Conservation (phyloP, 2,888 invertebrate species). For the Ornithoptera priamus region DNA sequence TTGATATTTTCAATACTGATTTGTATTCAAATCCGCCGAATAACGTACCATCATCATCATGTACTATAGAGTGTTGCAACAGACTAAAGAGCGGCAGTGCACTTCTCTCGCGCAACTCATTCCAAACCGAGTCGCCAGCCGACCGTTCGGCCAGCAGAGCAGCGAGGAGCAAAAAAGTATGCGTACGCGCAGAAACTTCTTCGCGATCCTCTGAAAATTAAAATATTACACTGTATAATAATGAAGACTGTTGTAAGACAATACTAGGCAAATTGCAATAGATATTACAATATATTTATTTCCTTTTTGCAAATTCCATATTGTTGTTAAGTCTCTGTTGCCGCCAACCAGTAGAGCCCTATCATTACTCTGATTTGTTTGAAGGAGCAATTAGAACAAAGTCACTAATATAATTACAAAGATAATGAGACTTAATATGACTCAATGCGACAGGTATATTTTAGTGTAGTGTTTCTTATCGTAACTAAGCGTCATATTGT, state of each 20-base stretch:
- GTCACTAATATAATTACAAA: no score
- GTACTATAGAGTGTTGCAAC: slow-evolving; percentile 55
- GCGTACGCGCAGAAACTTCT: slow-evolving; percentile 46
- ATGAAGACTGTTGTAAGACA: not conserved
- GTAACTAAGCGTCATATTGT: no score
- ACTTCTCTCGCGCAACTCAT: slow-evolving; percentile 44
- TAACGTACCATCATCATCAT: slow-evolving; percentile 51
- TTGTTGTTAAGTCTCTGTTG: no score
- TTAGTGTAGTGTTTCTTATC: no score
- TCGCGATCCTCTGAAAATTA: slow-evolving; percentile 48
- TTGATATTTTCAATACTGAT: not conserved
- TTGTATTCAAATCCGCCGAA: not conserved
- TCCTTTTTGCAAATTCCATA: no score
- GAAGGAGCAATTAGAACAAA: no score
- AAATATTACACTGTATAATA: not conserved
- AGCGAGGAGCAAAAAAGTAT: slow-evolving; percentile 52
- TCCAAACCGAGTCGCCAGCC: slow-evolving; percentile 55
- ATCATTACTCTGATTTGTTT: no score
- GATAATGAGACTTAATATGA: no score
- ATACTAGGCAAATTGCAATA: not conserved
- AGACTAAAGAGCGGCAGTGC: slow-evolving; percentile 47
- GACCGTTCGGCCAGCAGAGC: slow-evolving; percentile 49
- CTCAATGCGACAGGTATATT: no score
- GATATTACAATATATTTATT: no score
- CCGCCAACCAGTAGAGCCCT: no score